A percentile compares a stretch with the other conserved stretches of the same genome.
phyloP scores from a whole-genome alignment of 92 coral and sea anemone genomes.

The Zoanthus solanderi region DNA sequence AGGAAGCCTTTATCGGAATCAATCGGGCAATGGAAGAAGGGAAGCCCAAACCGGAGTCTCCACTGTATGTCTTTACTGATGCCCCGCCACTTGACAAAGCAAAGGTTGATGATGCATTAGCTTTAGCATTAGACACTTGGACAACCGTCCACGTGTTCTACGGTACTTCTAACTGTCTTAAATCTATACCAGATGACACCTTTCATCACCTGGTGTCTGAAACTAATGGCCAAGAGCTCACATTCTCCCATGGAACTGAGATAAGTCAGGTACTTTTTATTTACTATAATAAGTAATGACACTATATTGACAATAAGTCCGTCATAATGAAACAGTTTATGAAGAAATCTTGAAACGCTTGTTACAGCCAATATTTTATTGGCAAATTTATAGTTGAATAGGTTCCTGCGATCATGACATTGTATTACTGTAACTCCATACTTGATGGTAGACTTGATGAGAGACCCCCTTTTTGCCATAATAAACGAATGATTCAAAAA shows the following conservation, averaged over 20 bases:
- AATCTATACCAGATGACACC: background rate
- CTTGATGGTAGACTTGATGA: no score
- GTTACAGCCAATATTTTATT: no score
- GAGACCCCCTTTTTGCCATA: no score
- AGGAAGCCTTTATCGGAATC: conserved; percentile 29
- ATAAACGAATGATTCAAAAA: no score
- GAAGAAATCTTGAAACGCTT: no score
- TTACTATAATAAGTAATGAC: no score
- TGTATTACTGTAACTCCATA: no score
- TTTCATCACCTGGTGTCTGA: conserved; percentile 13
- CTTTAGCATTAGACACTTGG: background rate
- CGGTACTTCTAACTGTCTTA: background rate
- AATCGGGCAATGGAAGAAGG: conserved; percentile 19
- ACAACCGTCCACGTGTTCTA: conserved; percentile 41
- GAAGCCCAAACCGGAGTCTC: conserved; percentile 39
- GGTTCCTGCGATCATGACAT: no score
- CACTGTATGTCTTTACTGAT: conserved; percentile 38
- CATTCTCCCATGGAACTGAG: conserved; percentile 14
- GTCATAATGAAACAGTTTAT: no score
- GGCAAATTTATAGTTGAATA: no score
- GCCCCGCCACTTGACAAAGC: conserved; percentile 1
- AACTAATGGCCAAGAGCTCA: conserved; percentile 29
- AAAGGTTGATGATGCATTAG: conserved; percentile 8
- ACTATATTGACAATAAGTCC: no score
- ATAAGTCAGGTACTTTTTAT: background rate